phyloP scores from a whole-genome alignment of 2,113 vertebrate species.

The Odocoileus virginianus region DNA sequence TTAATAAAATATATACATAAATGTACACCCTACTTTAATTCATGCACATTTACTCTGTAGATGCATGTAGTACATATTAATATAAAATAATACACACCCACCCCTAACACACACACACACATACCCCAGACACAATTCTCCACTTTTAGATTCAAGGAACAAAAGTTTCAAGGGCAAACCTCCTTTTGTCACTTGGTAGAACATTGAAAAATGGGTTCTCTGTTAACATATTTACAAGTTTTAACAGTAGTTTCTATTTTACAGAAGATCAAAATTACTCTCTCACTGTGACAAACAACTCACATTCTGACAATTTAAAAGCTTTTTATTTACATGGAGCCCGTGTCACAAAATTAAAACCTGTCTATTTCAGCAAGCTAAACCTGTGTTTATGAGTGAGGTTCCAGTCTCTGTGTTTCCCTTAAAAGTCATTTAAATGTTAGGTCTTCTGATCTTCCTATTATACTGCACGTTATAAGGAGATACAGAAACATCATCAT shows the following conservation, averaged over 20 bases:
- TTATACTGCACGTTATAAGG: neutral
- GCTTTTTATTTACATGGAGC: neutral
- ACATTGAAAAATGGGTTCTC: neutral
- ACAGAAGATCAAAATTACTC: neutral
- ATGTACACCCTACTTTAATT: neutral
- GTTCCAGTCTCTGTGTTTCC: neutral
- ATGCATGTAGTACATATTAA: neutral
- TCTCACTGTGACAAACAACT: neutral
- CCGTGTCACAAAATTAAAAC: neutral
- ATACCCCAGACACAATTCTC: neutral
- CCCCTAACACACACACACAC: neutral
- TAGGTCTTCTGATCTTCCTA: neutral
- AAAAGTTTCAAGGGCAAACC: neutral
- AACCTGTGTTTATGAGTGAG: neutral
- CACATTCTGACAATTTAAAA: neutral
- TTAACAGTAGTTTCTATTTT: neutral
- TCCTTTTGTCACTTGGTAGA: neutral
- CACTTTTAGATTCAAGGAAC: neutral
- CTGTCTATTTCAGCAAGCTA: neutral
- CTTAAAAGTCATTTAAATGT: neutral
- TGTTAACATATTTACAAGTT: neutral
- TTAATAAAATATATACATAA: neutral
- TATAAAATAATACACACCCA: neutral
- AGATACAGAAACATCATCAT: neutral
- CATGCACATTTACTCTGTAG: neutral